phyloP scores from a whole-genome alignment of 2,797 vertebrate genomes.

The Nyctibius grandis region DNA sequence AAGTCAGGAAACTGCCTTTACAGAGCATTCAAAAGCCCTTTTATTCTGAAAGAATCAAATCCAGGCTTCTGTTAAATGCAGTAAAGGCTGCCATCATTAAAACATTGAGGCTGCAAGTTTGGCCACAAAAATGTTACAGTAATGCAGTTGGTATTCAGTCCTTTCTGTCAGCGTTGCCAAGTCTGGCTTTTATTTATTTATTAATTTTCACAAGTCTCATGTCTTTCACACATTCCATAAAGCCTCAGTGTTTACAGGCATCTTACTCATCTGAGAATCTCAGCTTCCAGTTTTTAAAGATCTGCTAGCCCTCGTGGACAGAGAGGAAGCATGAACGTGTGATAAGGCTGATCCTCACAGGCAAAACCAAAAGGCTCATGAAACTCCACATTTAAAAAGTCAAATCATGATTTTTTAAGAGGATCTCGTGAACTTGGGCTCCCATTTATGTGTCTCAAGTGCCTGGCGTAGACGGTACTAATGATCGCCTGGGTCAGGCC shows the following conservation, averaged over 20 bases:
- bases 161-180: neutral
- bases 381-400: neutral
- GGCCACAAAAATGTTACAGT: slow-evolving; percentile 58
- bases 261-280: slow-evolving; percentile 25
- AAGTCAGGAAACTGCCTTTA: slow-evolving; percentile 50
- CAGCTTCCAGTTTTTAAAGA: slow-evolving; percentile 32
- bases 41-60: slow-evolving; percentile 48
- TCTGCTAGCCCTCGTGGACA: neutral
- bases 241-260: slow-evolving; percentile 20
- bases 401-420: slow-evolving; percentile 25
- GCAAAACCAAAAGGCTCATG: slow-evolving; percentile 6
- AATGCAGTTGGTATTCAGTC: slow-evolving; percentile 31
- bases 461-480: neutral
- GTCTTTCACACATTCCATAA: slow-evolving; percentile 34
- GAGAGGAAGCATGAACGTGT: neutral
- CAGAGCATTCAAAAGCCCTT: slow-evolving; percentile 44
- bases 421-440: slow-evolving; percentile 1
- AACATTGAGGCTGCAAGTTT: slow-evolving; percentile 45
- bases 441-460: slow-evolving; percentile 11
- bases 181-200: slow-evolving; percentile 21
- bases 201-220: slow-evolving; percentile 46
- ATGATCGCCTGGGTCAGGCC: neutral
- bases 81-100: slow-evolving; percentile 35
- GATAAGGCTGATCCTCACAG: slow-evolving; percentile 22
- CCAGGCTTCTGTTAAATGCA: slow-evolving; percentile 52